Evolutionary conservation across 1,140 invertebrate species (phyloP).

Genomic region (Heliconius eleuchia): DNA sequence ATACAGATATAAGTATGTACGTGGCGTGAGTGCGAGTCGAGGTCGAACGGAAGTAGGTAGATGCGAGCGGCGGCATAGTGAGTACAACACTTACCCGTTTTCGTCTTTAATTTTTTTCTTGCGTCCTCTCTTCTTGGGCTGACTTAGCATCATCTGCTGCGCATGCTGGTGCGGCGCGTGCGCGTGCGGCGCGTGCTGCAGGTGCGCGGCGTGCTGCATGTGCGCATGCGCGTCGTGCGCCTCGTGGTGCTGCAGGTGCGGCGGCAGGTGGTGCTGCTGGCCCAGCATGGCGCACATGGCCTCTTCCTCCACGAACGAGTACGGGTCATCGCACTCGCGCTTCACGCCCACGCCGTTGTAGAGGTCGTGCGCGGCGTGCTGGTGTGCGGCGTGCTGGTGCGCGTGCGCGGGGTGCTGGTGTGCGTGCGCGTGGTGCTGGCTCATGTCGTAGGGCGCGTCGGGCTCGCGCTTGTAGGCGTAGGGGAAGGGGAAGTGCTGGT

Average conservation of each 20-base stretch:
- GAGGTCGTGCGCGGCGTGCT: conserved; percentile 61
- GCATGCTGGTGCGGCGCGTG: conserved; percentile 63
- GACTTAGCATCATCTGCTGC: conserved; percentile 82
- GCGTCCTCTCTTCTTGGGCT: conserved; percentile 90
- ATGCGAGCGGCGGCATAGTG: not conserved
- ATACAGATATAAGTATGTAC: not conserved
- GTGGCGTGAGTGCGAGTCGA: not conserved
- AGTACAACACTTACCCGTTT: conserved; percentile 75
- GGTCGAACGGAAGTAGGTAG: conserved; percentile 8
- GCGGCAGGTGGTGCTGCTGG: conserved; percentile 57
- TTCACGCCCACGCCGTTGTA: conserved; percentile 78
- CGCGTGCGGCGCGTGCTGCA: conserved; percentile 46
- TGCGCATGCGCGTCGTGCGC: conserved; percentile 61
- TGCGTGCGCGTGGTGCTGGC: conserved; percentile 56
- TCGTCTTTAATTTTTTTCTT: conserved; percentile 89
- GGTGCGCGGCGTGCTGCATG: conserved; percentile 55
- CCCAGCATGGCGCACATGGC: conserved; percentile 81
- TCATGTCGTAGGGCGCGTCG: conserved; percentile 77
- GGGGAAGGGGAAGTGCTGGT: conserved; percentile 70
- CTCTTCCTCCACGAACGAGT: conserved; percentile 91
- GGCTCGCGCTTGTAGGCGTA: conserved; percentile 69
- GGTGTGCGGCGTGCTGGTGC: conserved; percentile 49
- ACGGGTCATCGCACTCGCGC: conserved; percentile 84
- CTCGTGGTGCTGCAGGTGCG: conserved; percentile 64
- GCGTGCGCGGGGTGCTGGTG: conserved; percentile 46